Evolutionary conservation across 2,113 vertebrate species (phyloP).

Genomic region (Dromiciops gliroides): DNA sequence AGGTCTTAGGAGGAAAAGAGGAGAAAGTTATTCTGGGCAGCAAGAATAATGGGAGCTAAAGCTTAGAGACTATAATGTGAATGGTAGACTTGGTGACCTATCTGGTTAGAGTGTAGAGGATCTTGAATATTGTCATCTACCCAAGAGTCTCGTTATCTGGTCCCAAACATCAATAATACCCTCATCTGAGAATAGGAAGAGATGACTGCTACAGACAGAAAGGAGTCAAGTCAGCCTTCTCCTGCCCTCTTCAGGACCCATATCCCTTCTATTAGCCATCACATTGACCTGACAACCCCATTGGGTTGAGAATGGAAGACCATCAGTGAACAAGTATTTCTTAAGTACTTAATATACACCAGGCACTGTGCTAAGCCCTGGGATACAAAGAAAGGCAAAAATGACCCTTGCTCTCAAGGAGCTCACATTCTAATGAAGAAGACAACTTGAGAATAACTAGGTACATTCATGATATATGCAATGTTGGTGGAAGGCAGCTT

Average conservation of each 20-base stretch:
- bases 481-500: neutral
- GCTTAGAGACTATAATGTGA: neutral
- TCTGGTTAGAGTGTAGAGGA: neutral
- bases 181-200: neutral
- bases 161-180: neutral
- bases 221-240: no score
- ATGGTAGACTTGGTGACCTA: neutral
- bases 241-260: neutral
- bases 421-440: neutral
- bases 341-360: neutral
- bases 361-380: neutral
- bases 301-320: neutral
- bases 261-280: neutral
- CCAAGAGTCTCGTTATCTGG: neutral
- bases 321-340: neutral
- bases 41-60: neutral
- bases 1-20: neutral
- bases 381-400: neutral
- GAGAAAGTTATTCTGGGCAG: neutral
- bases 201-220: no score
- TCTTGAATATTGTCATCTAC: neutral
- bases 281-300: neutral
- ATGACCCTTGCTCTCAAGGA: neutral
- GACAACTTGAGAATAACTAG: neutral
- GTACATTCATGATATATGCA: neutral